These are phyloP conservation scores for Mesoclemmys tuberculata DNA, from an alignment of 2,113 vertebrate genomes.

Conservation along the genomic window DNA sequence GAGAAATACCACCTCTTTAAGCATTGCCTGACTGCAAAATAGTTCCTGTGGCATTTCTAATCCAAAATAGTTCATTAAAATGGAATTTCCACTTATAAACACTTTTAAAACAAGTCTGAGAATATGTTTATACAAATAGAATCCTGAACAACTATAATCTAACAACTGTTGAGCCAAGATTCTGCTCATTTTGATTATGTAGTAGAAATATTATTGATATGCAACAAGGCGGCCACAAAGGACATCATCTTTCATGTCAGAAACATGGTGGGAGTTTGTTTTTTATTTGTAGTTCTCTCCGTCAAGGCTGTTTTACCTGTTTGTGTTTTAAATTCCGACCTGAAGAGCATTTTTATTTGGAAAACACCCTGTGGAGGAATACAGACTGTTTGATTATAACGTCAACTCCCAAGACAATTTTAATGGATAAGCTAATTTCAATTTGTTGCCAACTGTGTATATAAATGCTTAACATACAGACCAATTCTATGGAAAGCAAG, in stretches of 20 bases:
- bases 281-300: neutral
- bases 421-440: constrained; percentile 49
- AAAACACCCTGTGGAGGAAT: neutral
- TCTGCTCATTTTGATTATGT: neutral
- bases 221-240: neutral
- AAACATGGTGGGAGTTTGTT: neutral
- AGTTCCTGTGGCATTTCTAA: neutral
- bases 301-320: neutral
- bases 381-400: neutral
- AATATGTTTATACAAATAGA: neutral
- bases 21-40: neutral
- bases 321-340: neutral
- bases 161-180: too few species aligned
- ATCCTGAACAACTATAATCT: neutral
- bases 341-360: neutral
- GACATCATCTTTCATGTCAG: neutral
- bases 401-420: constrained; percentile 19
- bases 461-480: neutral
- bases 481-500: constrained; percentile 44
- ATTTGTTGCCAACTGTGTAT: neutral
- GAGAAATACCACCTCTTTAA: neutral
- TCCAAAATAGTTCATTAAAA: neutral
- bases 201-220: neutral
- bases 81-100: neutral
- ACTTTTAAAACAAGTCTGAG: neutral